Evolutionary conservation across 2,797 vertebrate genomes (phyloP), one percentile per base, ranked within the genome.

Genomic region (Enteromius unitaeniatus): DNA sequence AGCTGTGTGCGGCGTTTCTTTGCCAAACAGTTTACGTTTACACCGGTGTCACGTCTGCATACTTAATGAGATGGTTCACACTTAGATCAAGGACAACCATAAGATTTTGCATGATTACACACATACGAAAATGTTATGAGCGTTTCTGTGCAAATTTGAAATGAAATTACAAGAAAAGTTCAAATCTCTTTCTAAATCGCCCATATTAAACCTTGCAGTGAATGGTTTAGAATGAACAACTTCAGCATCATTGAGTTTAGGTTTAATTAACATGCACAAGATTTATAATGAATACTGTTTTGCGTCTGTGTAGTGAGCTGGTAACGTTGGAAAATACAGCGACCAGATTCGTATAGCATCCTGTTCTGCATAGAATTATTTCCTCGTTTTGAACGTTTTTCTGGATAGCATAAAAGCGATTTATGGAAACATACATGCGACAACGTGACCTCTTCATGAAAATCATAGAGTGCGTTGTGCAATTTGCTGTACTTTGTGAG

Each of bases 401-500:
- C 47, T 74, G 45, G 1, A 31, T 34, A 14, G 2, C 17, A 42
- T 19, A 3, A 42, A 42, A 13, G n/a, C 9, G 47, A 14, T 14
- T 49, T 49, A 15, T 5, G 47, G 14, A 49, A 49, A 49, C 47
- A 14, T 19, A 23, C 6, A 72, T 42, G 19, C n/a, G 23, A 60
- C 13, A 60, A 17, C 14, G 7, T 37, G 6, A 75, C 26, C 2
- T 76, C 4, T 10, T 17, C 53, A 9, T 42, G n/a, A 23, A 55
- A 37, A 74, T 28, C 3, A 4, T n/a, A n/a, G 6, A 13, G 70
- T 40, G 13, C 4, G 26, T 19, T 60, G 21, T 26, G 34, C 53
- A 77, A 42, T 76, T 76, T 42, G n/a, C 34, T 23, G 21, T 40
- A 14, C 19, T 75, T 55, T 55, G 73, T 55, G 31, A 53, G 51